Base-by-base conservation (phyloP, 2,797 vertebrate genomes). In the Poecilia picta region DNA sequence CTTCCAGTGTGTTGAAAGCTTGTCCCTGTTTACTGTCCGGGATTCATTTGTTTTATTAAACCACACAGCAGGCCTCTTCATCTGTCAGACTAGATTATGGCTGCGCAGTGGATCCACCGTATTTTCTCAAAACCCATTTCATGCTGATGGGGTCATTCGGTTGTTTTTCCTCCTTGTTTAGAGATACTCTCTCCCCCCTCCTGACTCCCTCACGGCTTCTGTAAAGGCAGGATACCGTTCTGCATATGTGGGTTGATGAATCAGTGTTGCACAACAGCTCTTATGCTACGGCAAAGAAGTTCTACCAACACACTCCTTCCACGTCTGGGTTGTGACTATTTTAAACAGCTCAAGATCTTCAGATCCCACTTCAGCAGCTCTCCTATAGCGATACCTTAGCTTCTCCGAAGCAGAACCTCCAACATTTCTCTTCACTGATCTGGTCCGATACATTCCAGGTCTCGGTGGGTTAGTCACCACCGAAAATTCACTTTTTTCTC, bases 181-280 rank as follows among this genome's bases (percentile, higher is more conserved):
- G 79, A 85, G 79, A 81, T 73, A 73, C 73, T 80, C 83, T 85
- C 75, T 1, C 18, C 16, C 20, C 80, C 43, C 74, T 78, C 79
- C 82, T 76, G 53, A 59, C 77, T 83, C 77, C 78, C 82, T 46
- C 80, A 83, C 78, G 59, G 85, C 86, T 79, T 80, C 64, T 78
- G 72, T 79, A 68, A 87, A 86, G 78, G 79, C 8, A 66, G 23
- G 82, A 87, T 80, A 85, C 43, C 23, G 10, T 62, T 51, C 74
- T 62, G 62, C 74, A 76, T 49, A 66, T 87, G 89, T 92, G 85
- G 88, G 85, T 46, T 59, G 79, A 72, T 91, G 91, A 93, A 87
- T 93, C 91, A 91, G 88, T 85, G 89, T 93, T 88, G 87, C 82
- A 86, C 90, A 91, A 91, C 86, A 88, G 81, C 85, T 87, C 87